Percentiles rank a stretch among this genome's conserved stretches.
Evolutionary conservation across 1,140 invertebrate genomes (phyloP).

Genomic region (Dinoponera quadriceps): DNA sequence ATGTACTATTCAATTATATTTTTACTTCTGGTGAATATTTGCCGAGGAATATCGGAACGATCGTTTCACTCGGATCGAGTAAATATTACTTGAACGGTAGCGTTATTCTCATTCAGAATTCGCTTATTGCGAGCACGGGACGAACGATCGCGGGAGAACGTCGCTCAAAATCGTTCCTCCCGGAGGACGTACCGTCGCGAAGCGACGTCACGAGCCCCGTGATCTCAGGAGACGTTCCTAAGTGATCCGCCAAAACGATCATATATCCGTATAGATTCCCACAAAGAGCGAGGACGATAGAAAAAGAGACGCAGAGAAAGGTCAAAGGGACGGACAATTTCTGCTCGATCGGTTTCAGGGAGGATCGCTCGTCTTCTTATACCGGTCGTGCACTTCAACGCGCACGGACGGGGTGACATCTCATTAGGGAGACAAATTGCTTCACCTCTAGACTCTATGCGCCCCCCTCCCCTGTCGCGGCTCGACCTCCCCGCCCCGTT

Average conservation of each 20-base stretch:
- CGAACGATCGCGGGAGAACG: not conserved
- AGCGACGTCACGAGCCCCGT: not conserved
- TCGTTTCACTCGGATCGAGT: too few relatives aligned
- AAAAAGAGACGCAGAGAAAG: conserved; percentile 16
- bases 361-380: conserved; percentile 64
- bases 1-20: too few relatives aligned
- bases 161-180: not conserved
- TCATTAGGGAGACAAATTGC: conserved; percentile 86
- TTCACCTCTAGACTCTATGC: conserved; percentile 81
- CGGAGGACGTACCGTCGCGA: not conserved
- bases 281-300: conserved; percentile 33
- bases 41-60: too few relatives aligned
- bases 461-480: conserved; percentile 23
- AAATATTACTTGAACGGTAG: too few relatives aligned
- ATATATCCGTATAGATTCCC: conserved; percentile 50
- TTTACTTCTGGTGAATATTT: too few relatives aligned
- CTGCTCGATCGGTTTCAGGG: conserved; percentile 70
- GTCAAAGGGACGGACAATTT: conserved; percentile 59
- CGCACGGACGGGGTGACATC: conserved; percentile 83
- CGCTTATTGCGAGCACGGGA: too few relatives aligned
- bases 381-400: conserved; percentile 67
- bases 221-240: conserved; percentile 51
- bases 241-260: conserved; percentile 48
- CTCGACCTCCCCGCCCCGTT: conserved; percentile 8
- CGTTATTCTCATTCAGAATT: too few relatives aligned